Conservation (phyloP, 2,888 invertebrate species). For the Agrochola circellaris region DNA sequence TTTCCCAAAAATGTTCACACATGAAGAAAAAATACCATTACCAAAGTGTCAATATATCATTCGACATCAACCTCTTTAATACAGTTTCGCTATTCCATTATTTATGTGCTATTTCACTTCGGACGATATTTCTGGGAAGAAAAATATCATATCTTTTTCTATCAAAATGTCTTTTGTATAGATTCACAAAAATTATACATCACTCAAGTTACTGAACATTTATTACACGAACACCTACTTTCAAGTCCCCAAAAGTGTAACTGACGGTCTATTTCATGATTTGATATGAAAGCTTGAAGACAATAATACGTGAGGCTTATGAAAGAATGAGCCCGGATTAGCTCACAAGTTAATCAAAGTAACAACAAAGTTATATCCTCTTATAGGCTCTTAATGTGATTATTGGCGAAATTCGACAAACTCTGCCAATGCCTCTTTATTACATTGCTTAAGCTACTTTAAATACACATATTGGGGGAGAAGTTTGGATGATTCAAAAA, state of each 20-base stretch:
- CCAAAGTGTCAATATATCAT: conserved; percentile 34
- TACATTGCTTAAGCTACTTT: not conserved
- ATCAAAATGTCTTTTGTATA: conserved; percentile 9
- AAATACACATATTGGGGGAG: not conserved
- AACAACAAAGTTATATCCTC: conserved; percentile 34
- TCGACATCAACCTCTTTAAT: conserved; percentile 1
- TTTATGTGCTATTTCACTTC: conserved; percentile 16
- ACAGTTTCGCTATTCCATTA: conserved; percentile 26
- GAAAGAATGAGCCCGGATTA: conserved; percentile 45
- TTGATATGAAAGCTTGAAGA: conserved; percentile 21
- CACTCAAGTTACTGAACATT: conserved; percentile 8
- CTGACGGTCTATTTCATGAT: conserved; percentile 24
- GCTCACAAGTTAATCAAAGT: conserved; percentile 55
- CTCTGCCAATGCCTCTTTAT: conserved; percentile 23
- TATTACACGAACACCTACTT: conserved; percentile 3
- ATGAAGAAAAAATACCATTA: conserved; percentile 25
- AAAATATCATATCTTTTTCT: conserved; percentile 4
- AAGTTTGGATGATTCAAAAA: not conserved
- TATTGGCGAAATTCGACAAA: conserved; percentile 45
- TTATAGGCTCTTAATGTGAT: conserved; percentile 25
- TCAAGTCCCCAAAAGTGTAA: not conserved
- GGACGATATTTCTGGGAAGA: not conserved
- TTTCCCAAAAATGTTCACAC: not conserved
- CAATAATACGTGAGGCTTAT: conserved; percentile 29
- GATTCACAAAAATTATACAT: conserved; percentile 16